phyloP scores from a whole-genome alignment of 92 coral and sea anemone species.

The Virgularia gustaviana region DNA sequence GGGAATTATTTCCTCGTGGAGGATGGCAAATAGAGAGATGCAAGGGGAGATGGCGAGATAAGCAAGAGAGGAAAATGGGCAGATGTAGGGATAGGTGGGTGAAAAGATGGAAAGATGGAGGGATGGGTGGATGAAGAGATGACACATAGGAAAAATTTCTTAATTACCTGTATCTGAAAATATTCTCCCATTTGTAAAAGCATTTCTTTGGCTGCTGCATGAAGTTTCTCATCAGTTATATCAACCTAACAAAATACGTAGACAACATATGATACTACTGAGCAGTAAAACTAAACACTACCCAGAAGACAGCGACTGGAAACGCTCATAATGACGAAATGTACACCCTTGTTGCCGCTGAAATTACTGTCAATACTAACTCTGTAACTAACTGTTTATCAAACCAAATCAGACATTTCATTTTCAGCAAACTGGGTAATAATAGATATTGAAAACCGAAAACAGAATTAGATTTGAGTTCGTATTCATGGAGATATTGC shows the following conservation, averaged over 20 bases:
- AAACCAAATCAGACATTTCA: no score
- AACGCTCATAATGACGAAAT: no score
- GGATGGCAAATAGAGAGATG: background rate
- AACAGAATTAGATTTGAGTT: no score
- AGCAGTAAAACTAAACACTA: background rate
- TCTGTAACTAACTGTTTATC: no score
- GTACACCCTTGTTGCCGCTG: background rate
- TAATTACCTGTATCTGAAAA: slow-evolving; percentile 86
- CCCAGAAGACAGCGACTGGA: no score
- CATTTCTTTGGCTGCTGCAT: slow-evolving; percentile 74
- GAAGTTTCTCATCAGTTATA: slow-evolving; percentile 63
- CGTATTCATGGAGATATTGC: no score
- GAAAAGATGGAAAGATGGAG: background rate
- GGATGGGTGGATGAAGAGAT: background rate
- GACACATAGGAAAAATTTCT: background rate
- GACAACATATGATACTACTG: no score
- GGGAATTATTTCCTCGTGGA: background rate
- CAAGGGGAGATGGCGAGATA: background rate
- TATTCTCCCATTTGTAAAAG: slow-evolving; percentile 91
- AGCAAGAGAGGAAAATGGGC: background rate
- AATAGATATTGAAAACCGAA: no score
- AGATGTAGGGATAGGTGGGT: background rate
- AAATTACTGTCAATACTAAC: no score
- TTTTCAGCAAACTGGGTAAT: no score
- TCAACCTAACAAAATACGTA: slow-evolving; percentile 52